Evolutionary conservation across 2,797 vertebrate species (phyloP).

Genomic region (Propithecus perrieri): DNA sequence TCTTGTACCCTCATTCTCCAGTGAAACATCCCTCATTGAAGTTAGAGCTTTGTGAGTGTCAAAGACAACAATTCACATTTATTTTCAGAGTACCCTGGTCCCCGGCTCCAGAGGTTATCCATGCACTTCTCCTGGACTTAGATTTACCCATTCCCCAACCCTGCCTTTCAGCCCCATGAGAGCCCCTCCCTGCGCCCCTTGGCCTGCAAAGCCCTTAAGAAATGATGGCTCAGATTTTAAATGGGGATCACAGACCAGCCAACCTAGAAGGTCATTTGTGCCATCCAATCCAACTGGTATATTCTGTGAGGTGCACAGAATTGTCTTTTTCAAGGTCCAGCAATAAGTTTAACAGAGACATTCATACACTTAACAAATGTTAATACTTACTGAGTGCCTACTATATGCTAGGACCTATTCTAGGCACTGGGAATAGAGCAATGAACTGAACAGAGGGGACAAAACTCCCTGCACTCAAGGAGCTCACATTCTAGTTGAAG

Average conservation of each 20-base stretch:
- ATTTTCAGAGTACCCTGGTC: background rate
- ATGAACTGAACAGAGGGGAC: background rate
- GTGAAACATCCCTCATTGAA: background rate
- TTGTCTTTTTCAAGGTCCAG: background rate
- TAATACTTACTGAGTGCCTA: background rate
- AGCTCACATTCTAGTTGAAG: background rate
- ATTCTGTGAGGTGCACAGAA: background rate
- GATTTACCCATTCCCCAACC: background rate
- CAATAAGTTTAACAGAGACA: background rate
- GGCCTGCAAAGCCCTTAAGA: background rate
- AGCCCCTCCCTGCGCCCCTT: background rate
- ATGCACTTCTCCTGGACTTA: background rate
- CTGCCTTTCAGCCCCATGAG: background rate
- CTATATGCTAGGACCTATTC: background rate
- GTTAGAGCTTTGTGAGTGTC: background rate
- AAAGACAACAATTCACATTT: background rate
- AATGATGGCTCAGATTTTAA: background rate
- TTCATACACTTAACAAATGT: background rate
- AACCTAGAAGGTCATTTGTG: background rate
- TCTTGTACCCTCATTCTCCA: background rate
- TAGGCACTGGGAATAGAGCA: background rate
- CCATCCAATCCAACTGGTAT: background rate
- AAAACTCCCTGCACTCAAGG: background rate
- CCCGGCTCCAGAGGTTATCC: background rate
- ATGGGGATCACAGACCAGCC: background rate